A percentile compares a stretch with the other conserved stretches of the same genome.
Conservation (phyloP, 2,888 invertebrate species). For the Ophraella communa region DNA sequence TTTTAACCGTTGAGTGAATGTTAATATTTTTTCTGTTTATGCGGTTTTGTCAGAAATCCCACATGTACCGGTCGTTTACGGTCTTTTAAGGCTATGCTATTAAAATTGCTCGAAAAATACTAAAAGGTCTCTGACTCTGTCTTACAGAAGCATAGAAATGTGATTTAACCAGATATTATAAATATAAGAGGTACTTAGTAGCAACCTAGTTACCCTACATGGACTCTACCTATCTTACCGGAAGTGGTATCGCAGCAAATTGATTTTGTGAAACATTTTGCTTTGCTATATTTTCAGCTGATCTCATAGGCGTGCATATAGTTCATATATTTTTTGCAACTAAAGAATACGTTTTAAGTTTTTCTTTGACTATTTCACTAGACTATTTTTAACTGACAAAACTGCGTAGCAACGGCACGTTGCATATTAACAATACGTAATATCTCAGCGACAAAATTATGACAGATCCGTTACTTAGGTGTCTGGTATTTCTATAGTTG, state of each 20-base stretch:
- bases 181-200: conserved; percentile 46
- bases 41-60: not conserved
- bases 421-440: too few relatives aligned
- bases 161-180: conserved; percentile 49
- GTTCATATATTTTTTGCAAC: too few relatives aligned
- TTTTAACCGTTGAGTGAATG: too few relatives aligned
- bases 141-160: conserved; percentile 34
- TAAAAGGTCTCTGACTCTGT: conserved; percentile 28
- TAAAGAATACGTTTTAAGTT: too few relatives aligned
- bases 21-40: not conserved
- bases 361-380: too few relatives aligned
- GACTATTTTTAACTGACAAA: too few relatives aligned
- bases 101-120: conserved; percentile 29
- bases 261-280: conserved; percentile 2
- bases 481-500: too few relatives aligned
- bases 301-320: not conserved
- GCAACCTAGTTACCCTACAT: conserved; percentile 52
- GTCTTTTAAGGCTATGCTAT: conserved; percentile 32
- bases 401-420: too few relatives aligned
- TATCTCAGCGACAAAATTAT: too few relatives aligned
- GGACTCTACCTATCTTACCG: conserved; percentile 41
- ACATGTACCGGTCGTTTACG: conserved; percentile 12
- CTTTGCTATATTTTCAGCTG: not conserved
- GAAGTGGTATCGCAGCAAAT: conserved; percentile 43
- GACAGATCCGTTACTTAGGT: too few relatives aligned